phyloP scores from a whole-genome alignment of 2,888 invertebrate genomes.

The Temnothorax unifasciatus region DNA sequence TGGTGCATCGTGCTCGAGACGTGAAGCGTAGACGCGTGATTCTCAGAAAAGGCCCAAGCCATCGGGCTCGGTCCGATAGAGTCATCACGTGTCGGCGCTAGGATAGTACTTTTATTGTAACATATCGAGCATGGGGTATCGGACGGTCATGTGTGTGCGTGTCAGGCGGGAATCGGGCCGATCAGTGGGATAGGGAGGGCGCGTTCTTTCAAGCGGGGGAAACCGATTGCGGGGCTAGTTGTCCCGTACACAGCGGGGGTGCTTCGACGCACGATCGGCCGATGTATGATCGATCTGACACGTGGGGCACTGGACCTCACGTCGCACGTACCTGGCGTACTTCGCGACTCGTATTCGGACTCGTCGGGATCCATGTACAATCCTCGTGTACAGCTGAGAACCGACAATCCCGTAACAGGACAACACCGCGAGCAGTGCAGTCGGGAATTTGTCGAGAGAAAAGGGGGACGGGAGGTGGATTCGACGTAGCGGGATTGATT shows the following conservation, averaged over 20 bases:
- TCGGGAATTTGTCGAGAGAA: slow-evolving; percentile 25
- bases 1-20: slow-evolving; percentile 66
- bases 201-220: slow-evolving; percentile 69
- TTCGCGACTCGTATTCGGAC: slow-evolving; percentile 14
- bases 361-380: slow-evolving; percentile 24
- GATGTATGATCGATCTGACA: slow-evolving; percentile 85
- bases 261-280: slow-evolving; percentile 70
- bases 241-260: slow-evolving; percentile 83
- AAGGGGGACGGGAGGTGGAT: neutral
- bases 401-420: slow-evolving; percentile 54
- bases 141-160: slow-evolving; percentile 54
- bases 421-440: slow-evolving; percentile 57
- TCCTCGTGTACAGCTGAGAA: slow-evolving; percentile 29
- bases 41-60: slow-evolving; percentile 75
- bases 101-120: slow-evolving; percentile 80
- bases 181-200: slow-evolving; percentile 36
- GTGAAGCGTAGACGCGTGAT: slow-evolving; percentile 74
- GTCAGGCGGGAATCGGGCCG: slow-evolving; percentile 63
- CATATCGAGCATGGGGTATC: slow-evolving; percentile 72
- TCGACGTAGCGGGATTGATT: slow-evolving; percentile 43
- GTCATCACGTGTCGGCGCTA: slow-evolving; percentile 80
- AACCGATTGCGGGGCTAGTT: slow-evolving; percentile 79
- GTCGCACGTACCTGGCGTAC: slow-evolving; percentile 67
- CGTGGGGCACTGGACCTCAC: slow-evolving; percentile 63
- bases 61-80: slow-evolving; percentile 76